phyloP scores from a whole-genome alignment of 2,888 invertebrate genomes.

The Branchinecta sandiegonensis region DNA sequence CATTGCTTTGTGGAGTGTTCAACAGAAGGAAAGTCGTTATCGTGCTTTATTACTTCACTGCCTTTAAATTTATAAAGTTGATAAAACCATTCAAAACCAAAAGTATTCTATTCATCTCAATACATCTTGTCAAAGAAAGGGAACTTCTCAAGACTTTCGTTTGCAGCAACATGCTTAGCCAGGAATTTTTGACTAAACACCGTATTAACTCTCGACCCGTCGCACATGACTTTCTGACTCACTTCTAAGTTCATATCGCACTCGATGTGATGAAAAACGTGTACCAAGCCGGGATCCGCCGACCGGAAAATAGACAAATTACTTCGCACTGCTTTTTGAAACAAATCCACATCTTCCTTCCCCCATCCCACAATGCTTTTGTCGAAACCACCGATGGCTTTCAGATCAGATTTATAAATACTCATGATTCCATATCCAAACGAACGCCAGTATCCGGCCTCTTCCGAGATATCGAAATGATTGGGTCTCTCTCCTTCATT shows the following conservation, averaged over 20 bases:
- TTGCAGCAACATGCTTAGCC: neutral
- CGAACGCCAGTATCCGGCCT: conserved; percentile 78
- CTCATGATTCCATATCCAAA: conserved; percentile 93
- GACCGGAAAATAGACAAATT: conserved; percentile 64
- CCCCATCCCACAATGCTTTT: conserved; percentile 90
- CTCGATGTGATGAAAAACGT: conserved; percentile 77
- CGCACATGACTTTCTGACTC: conserved; percentile 78
- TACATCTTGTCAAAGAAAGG: too few relatives aligned
- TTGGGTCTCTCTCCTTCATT: conserved; percentile 23
- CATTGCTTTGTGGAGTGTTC: too few relatives aligned
- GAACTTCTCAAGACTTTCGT: too few relatives aligned
- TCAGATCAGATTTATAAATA: conserved; percentile 72
- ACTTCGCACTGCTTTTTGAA: conserved; percentile 56
- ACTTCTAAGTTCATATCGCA: conserved; percentile 64
- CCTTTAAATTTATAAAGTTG: too few relatives aligned
- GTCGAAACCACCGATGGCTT: conserved; percentile 72
- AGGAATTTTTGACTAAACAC: conserved; percentile 41
- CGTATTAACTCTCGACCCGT: conserved; percentile 75
- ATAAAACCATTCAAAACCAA: too few relatives aligned
- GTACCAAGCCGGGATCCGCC: conserved; percentile 73
- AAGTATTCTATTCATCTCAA: too few relatives aligned
- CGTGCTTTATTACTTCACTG: too few relatives aligned
- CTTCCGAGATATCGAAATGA: conserved; percentile 34
- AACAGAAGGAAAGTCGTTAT: too few relatives aligned
- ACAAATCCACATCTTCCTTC: conserved; percentile 88